Percentiles rank a stretch among this genome's conserved stretches.
Evolutionary conservation across 2,113 vertebrate genomes (phyloP).

Genomic region (Urocynchramus pylzowi): DNA sequence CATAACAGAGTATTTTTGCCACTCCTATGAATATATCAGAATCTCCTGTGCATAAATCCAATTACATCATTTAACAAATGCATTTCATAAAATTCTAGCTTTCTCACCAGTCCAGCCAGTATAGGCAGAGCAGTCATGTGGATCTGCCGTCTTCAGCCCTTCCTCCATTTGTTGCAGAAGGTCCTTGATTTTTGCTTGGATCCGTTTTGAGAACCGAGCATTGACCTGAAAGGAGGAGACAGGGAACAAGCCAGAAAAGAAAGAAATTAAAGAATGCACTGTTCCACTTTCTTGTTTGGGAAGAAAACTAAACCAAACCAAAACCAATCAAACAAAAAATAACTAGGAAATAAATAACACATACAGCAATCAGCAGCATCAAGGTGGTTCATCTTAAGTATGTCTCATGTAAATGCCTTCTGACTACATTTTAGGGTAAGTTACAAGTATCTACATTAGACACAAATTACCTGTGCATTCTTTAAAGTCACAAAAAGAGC

Average conservation of each 20-base stretch:
- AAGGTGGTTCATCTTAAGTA: not conserved
- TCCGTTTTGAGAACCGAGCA: slow-evolving; percentile 77
- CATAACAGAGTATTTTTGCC: not conserved
- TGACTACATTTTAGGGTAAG: not conserved
- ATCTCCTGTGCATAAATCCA: not conserved
- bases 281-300: not conserved
- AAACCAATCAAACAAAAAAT: not conserved
- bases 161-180: slow-evolving; percentile 97
- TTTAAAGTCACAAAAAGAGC: not conserved
- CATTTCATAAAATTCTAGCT: not conserved
- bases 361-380: not conserved
- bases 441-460: not conserved
- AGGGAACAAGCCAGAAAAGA: not conserved
- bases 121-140: slow-evolving; percentile 92
- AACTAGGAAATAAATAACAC: not conserved
- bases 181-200: slow-evolving; percentile 93
- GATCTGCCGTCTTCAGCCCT: slow-evolving; percentile 93
- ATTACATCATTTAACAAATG: not conserved
- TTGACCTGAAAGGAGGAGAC: slow-evolving; percentile 74
- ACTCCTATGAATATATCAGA: not conserved
- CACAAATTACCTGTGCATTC: not conserved
- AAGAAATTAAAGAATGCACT: not conserved
- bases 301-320: not conserved
- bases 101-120: slow-evolving; percentile 93
- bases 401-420: not conserved